Evolutionary conservation across 2,113 vertebrate genomes (phyloP).

Genomic region (Calyptomena viridis): DNA sequence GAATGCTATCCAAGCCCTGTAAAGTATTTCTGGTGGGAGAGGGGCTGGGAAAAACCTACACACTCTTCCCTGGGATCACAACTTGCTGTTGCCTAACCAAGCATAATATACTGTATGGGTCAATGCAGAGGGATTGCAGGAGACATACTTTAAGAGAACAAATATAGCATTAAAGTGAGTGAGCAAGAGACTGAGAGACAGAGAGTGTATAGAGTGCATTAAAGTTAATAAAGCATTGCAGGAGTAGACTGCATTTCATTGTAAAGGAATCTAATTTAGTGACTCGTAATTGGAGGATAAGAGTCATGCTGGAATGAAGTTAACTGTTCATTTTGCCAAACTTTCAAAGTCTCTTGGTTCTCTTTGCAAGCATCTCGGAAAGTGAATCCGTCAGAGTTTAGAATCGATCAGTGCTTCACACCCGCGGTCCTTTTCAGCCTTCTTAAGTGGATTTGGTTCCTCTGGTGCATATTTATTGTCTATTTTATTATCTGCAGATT

Average conservation of each 20-base stretch:
- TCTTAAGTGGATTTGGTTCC: slow-evolving; percentile 42
- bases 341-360: slow-evolving; percentile 54
- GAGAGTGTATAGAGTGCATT: slow-evolving; percentile 51
- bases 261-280: slow-evolving; percentile 67
- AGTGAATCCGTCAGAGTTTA: slow-evolving; percentile 35
- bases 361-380: slow-evolving; percentile 48
- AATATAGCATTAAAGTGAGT: slow-evolving; percentile 61
- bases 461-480: slow-evolving; percentile 13
- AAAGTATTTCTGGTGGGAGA: background rate
- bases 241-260: slow-evolving; percentile 52
- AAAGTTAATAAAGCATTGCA: slow-evolving; percentile 69
- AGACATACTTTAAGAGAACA: slow-evolving; percentile 59
- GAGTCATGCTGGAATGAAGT: slow-evolving; percentile 48
- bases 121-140: background rate
- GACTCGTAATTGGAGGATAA: slow-evolving; percentile 59
- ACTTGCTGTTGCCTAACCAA: slow-evolving; percentile 33
- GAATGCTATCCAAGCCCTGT: background rate
- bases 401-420: slow-evolving; percentile 22
- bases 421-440: background rate
- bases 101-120: background rate
- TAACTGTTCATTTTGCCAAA: slow-evolving; percentile 56
- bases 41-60: background rate
- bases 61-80: slow-evolving; percentile 36
- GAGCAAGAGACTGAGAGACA: slow-evolving; percentile 45
- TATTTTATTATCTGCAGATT: slow-evolving; percentile 34